These are phyloP conservation scores for Psettodes erumei DNA, from an alignment of 2,113 vertebrate species.

Conservation along the genomic window DNA sequence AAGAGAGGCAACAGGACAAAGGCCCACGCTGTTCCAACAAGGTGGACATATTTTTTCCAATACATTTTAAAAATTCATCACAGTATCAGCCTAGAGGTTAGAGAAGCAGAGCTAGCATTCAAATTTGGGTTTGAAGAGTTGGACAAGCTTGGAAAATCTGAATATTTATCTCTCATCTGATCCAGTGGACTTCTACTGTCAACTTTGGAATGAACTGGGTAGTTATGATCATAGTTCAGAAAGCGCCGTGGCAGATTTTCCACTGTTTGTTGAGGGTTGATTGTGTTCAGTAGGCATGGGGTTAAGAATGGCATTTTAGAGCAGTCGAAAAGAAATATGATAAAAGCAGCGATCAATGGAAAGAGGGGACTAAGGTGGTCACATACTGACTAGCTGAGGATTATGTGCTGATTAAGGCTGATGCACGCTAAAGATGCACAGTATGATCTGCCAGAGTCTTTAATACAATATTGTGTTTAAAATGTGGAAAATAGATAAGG, in stretches of 20 bases:
- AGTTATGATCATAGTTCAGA: not conserved
- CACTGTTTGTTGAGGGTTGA: not conserved
- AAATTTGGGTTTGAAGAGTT: not conserved
- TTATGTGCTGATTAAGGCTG: too few species aligned
- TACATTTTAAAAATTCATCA: constrained; percentile 34
- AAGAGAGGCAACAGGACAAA: constrained; percentile 17
- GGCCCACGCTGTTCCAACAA: constrained; percentile 14
- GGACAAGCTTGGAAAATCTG: not conserved
- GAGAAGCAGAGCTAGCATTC: not conserved
- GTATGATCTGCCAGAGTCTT: too few species aligned
- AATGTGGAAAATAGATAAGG: too few species aligned
- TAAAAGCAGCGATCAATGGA: too few species aligned
- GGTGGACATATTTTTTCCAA: constrained; percentile 20
- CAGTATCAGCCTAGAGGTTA: constrained; percentile 11
- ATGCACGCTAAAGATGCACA: too few species aligned
- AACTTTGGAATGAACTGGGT: constrained; percentile 1
- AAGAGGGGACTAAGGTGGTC: too few species aligned
- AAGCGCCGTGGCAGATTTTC: not conserved
- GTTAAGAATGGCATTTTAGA: too few species aligned
- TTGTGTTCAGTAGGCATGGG: not conserved
- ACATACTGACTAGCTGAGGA: too few species aligned
- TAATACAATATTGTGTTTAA: too few species aligned
- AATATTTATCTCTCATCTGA: not conserved
- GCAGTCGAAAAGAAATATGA: too few species aligned
- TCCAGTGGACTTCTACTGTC: constrained; percentile 8